Percentiles rank a stretch among this genome's conserved stretches.
These are phyloP conservation scores for Leucoraja erinaceus DNA, from an alignment of 2,113 vertebrate species.

Conservation along the genomic window DNA sequence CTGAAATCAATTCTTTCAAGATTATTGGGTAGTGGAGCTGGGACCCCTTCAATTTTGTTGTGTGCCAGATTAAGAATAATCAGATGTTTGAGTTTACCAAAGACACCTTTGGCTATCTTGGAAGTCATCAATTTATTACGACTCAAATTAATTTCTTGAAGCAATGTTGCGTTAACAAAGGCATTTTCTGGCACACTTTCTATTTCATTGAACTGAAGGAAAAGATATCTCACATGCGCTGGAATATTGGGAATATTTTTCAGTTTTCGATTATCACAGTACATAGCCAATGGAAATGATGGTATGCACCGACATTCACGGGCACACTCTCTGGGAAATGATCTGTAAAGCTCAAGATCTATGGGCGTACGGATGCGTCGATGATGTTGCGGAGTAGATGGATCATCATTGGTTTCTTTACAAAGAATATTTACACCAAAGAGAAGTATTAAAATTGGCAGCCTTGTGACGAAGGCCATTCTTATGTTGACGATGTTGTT, in stretches of 20 bases:
- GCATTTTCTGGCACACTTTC: slow-evolving; percentile 57
- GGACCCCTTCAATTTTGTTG: slow-evolving; percentile 65
- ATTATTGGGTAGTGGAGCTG: slow-evolving; percentile 61
- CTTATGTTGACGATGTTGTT: background rate
- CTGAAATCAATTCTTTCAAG: slow-evolving; percentile 64
- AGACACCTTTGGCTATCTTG: slow-evolving; percentile 57
- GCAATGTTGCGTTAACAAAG: slow-evolving; percentile 60
- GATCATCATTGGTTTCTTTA: slow-evolving; percentile 56
- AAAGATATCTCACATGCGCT: slow-evolving; percentile 59
- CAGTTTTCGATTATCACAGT: slow-evolving; percentile 66
- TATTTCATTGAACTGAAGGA: slow-evolving; percentile 68
- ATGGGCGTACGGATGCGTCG: slow-evolving; percentile 47
- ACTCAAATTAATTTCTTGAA: slow-evolving; percentile 68
- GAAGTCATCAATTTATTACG: slow-evolving; percentile 67
- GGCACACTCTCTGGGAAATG: slow-evolving; percentile 51
- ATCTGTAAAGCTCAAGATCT: slow-evolving; percentile 30
- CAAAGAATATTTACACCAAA: slow-evolving; percentile 50
- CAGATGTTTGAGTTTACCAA: slow-evolving; percentile 58
- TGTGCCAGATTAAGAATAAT: slow-evolving; percentile 64
- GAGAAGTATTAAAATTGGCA: slow-evolving; percentile 48
- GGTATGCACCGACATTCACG: slow-evolving; percentile 66
- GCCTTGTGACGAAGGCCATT: slow-evolving; percentile 33
- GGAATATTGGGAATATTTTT: slow-evolving; percentile 64
- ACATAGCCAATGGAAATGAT: slow-evolving; percentile 64
- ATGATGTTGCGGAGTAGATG: slow-evolving; percentile 44